Conservation (phyloP, 2,113 vertebrate genomes). For the Barnardius zonarius region DNA sequence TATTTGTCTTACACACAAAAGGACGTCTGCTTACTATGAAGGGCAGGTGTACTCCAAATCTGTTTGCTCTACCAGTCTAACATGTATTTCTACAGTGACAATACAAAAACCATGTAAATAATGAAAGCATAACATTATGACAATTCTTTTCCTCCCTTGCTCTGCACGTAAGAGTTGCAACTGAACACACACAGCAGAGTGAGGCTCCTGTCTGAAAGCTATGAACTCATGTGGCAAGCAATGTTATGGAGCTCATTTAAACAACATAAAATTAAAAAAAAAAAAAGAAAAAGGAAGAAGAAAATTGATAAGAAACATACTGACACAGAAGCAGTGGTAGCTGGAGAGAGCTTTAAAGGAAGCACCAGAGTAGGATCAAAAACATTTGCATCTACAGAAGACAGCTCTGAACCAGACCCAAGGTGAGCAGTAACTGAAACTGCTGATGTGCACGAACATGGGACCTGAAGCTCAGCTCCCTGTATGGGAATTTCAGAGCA, state of each 20-base stretch:
- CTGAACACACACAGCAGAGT: neutral
- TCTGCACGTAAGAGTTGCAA: neutral
- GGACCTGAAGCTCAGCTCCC: neutral
- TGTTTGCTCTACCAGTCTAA: neutral
- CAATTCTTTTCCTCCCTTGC: neutral
- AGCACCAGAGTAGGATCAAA: neutral
- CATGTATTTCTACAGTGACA: neutral
- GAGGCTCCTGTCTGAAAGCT: neutral
- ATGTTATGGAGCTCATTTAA: neutral
- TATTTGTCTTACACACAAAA: neutral
- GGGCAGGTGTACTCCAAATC: neutral
- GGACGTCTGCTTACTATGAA: neutral
- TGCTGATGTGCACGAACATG: accelerated
- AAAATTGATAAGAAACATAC: neutral
- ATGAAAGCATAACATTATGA: neutral
- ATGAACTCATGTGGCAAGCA: neutral
- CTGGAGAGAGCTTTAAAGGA: neutral
- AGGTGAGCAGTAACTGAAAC: neutral
- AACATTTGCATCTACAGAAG: neutral
- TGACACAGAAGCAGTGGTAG: neutral
- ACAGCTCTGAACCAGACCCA: neutral
- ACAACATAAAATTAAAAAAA: neutral
- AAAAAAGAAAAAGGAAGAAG: neutral
- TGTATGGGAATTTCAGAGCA: neutral
- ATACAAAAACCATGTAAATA: neutral